Percentiles rank a stretch among this genome's conserved stretches.
phyloP scores from a whole-genome alignment of 2,888 invertebrate genomes.

The Athalia rosae region DNA sequence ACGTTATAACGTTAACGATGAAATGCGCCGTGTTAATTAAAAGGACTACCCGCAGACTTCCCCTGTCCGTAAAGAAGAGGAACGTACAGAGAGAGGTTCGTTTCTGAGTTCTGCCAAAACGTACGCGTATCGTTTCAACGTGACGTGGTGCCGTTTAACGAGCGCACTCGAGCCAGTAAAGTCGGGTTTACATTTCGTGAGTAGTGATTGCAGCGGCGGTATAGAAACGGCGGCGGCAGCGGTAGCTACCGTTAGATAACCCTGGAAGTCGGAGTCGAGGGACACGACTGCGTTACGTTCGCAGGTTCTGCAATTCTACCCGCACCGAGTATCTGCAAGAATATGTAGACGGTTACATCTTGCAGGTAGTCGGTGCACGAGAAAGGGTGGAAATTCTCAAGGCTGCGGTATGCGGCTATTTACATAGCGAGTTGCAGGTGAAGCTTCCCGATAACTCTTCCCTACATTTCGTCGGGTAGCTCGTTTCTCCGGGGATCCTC shows the following conservation, averaged over 20 bases:
- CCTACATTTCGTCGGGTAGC: no score
- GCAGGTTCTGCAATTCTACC: background rate
- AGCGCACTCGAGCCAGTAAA: constrained; percentile 25
- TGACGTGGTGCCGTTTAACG: constrained; percentile 19
- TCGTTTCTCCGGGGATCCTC: background rate
- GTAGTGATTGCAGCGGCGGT: constrained; percentile 28
- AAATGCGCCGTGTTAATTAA: constrained; percentile 19
- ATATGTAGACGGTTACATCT: no score
- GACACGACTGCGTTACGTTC: constrained; percentile 27
- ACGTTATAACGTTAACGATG: no score
- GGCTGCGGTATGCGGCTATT: background rate
- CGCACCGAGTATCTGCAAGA: background rate
- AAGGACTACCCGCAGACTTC: constrained; percentile 7
- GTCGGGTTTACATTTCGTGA: constrained; percentile 33
- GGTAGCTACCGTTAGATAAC: constrained; percentile 1
- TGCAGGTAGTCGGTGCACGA: no score
- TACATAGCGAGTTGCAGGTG: background rate
- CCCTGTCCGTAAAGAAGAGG: background rate
- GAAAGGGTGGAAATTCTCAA: no score
- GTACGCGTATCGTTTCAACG: background rate
- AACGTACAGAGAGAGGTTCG: background rate
- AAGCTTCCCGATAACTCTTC: no score
- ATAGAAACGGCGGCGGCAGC: no score
- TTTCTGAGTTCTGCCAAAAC: background rate
- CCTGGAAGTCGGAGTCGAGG: background rate